These are phyloP conservation scores for Phainopepla nitens DNA, from an alignment of 2,113 vertebrate genomes.

Conservation along the genomic window DNA sequence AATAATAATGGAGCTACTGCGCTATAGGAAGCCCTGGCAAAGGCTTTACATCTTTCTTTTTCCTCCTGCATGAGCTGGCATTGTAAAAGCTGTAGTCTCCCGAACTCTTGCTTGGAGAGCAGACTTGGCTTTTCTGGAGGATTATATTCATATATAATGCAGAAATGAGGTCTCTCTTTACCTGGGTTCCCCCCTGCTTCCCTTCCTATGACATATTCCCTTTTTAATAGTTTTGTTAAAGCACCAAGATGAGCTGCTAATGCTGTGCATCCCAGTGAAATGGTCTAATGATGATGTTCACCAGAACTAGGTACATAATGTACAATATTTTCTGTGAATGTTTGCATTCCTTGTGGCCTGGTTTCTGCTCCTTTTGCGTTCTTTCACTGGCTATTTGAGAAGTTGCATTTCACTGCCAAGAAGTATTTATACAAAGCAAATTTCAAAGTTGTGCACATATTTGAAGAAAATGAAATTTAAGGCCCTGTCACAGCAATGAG, in stretches of 20 bases:
- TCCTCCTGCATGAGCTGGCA: conserved; percentile 1
- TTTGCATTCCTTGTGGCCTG: conserved; percentile 25
- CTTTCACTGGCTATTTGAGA: conserved; percentile 39
- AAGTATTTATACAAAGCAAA: conserved; percentile 46
- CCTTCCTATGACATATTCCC: neutral
- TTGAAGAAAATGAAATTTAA: conserved; percentile 60
- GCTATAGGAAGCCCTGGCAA: conserved; percentile 10
- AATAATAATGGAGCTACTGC: conserved; percentile 7
- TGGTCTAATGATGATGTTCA: conserved; percentile 21
- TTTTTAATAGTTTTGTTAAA: neutral
- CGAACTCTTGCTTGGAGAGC: neutral
- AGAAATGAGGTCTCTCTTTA: neutral
- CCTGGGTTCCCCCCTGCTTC: neutral
- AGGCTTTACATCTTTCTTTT: neutral
- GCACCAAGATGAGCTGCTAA: neutral
- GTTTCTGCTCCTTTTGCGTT: conserved; percentile 24
- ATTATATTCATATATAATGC: neutral
- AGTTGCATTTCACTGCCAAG: conserved; percentile 51
- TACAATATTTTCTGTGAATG: conserved; percentile 34
- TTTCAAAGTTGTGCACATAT: conserved; percentile 47
- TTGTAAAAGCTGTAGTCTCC: neutral
- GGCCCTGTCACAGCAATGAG: conserved; percentile 32
- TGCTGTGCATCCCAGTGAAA: neutral
- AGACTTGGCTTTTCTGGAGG: neutral
- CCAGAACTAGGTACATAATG: neutral